A percentile compares a stretch with the other conserved stretches of the same genome.
Evolutionary conservation across 2,113 vertebrate species (phyloP).

Genomic region (Trogon surrucura): DNA sequence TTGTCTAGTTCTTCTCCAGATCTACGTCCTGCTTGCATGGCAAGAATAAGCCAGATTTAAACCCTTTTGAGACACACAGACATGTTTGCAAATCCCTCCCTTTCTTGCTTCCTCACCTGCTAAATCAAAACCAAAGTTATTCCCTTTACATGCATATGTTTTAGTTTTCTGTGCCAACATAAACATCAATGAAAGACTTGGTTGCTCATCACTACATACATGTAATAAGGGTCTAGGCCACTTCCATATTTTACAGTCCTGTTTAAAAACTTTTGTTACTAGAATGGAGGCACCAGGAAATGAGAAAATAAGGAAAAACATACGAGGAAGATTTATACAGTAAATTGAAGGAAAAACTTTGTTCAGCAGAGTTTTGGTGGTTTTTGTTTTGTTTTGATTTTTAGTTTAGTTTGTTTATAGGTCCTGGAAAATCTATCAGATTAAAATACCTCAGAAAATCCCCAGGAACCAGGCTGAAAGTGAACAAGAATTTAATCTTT

Average conservation of each 20-base stretch:
- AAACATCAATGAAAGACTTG: neutral
- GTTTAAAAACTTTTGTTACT: neutral
- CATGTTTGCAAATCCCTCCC: neutral
- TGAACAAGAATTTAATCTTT: constrained; percentile 61
- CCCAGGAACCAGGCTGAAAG: constrained; percentile 16
- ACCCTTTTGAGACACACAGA: neutral
- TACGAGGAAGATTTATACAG: neutral
- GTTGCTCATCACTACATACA: neutral
- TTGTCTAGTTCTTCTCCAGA: neutral
- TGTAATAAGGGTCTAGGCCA: neutral
- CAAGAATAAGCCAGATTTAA: neutral
- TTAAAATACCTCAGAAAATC: constrained; percentile 47
- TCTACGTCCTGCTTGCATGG: neutral
- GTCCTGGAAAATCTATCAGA: constrained; percentile 30
- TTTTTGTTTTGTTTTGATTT: neutral
- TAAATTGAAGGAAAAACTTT: neutral
- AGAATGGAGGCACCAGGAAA: neutral
- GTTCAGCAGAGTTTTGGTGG: neutral
- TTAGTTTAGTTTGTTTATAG: constrained; percentile 7
- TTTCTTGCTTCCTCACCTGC: neutral
- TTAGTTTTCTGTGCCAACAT: neutral
- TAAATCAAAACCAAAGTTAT: neutral
- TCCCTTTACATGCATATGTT: neutral
- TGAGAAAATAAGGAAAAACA: neutral
- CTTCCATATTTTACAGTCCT: neutral